Evolutionary conservation across 2,888 invertebrate genomes (phyloP), one percentile per base, ranked within the genome.

Genomic region (Orthonevra nobilis): DNA sequence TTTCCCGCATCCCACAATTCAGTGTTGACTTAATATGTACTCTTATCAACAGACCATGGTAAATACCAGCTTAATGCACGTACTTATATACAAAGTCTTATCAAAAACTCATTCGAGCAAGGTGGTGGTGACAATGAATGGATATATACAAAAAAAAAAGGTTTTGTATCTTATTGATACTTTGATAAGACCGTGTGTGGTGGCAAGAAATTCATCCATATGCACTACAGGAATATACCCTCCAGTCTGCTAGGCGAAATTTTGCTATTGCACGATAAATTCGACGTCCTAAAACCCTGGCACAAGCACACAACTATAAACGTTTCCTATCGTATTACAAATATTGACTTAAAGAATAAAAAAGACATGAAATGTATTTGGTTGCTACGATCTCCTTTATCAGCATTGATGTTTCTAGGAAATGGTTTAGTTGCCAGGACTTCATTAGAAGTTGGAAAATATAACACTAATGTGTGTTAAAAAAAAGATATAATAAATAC

Each of bases 101-200:
- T 75, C 64, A 58, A 42, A 10, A 58, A 54, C 38, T 46, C n/a
- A 38, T 14, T 60, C 34, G 9, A 61, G 61, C 54, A 72, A 72
- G 66, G 58, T 75, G 60, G 60, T 68, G 66, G 48, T 73, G 28
- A 36, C 40, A 61, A 61, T 61, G 20, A 36, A 66, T 52, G 77
- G 46, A 64, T 72, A 64, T 60, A 19, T 52, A 4, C 23, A n/a
- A 66, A 52, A 69, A 52, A 46, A 46, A 50, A 54, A 14, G 9
- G 10, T 54, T 10, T 58, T 58, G 34, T 77, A 68, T 73, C 54
- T 61, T 79, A 79, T 79, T 79, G 79, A 79, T 79, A 70, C 34
- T 79, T 79, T 79, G 79, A 79, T 79, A 73, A 79, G 61, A 79
- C 23, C 40, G 34, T 40, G 38, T 23, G 69, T 56, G 60, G 38